Evolutionary conservation across 2,797 vertebrate genomes (phyloP).

Genomic region (Pantherophis vulpinus): DNA sequence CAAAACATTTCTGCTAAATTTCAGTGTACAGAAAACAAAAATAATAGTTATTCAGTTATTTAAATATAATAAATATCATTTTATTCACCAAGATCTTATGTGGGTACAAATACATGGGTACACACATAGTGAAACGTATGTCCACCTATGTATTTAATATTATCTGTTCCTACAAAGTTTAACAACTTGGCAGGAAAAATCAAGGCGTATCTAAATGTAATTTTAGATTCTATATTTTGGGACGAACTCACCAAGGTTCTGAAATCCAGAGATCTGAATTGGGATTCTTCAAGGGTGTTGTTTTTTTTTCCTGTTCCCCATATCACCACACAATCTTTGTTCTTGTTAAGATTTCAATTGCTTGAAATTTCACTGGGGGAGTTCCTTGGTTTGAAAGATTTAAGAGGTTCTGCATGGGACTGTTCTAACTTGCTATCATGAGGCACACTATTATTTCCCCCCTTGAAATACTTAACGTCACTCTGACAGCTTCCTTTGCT

Average conservation of each 20-base stretch:
- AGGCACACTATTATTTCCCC: not conserved
- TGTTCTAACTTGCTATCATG: not conserved
- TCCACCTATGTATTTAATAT: not conserved
- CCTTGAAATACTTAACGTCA: not conserved
- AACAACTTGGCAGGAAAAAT: not conserved
- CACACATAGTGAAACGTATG: not conserved
- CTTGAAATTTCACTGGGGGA: not conserved
- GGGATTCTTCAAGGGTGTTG: not conserved
- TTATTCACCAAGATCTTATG: not conserved
- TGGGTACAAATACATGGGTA: not conserved
- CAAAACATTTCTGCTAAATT: not conserved
- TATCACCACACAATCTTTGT: not conserved
- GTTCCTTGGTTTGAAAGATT: not conserved
- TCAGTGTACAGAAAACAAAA: not conserved
- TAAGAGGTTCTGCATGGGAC: not conserved
- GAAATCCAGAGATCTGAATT: not conserved
- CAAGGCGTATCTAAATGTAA: not conserved
- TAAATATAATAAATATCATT: not conserved
- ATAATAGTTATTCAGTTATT: constrained; percentile 3
- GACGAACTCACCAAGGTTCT: not conserved
- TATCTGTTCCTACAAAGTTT: not conserved
- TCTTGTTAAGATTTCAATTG: not conserved
- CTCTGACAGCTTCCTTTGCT: not conserved
- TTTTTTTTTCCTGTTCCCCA: not conserved
- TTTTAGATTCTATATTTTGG: not conserved